Base-by-base conservation (phyloP, 2,797 vertebrate genomes). In the Protonibea diacanthus region DNA sequence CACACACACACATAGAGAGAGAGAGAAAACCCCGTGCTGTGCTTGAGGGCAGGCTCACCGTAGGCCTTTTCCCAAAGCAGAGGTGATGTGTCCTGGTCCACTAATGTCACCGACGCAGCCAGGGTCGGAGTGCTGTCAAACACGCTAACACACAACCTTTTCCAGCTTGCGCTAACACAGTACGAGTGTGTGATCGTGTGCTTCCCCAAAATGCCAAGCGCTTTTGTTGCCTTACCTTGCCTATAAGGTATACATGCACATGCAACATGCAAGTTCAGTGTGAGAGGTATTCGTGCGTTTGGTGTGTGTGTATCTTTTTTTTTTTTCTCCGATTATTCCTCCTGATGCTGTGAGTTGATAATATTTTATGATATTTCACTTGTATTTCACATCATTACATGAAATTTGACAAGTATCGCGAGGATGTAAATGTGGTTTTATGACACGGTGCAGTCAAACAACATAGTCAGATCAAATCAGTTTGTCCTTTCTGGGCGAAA, bases 121-220 rank as follows among this genome's bases (percentile, higher is more conserved):
- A 65, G 88, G 65, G 67, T 85, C 64, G 15, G 29, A 74, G 86
- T 70, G 58, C 92, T 92, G 93, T 93, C 93, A 94, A 91, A 92
- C 82, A 90, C 74, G 74, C 88, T 94, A 89, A 85, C 82, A 48
- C 83, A 79, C 91, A 92, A 94, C 92, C 94, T 94, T 94, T 93
- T 87, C 89, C 65, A 62, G 29, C 71, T 78, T 57, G 87, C 53
- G 12, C 70, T 88, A 85, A 91, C 77, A 21, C 76, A 80, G 58
- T 64, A 47, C 53, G 90, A 91, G 78, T 79, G 84, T 82, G 69
- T 71, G 85, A 82, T 81, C 76, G 74, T 86, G 86, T 78, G 81
- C 42, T 48, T 59, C 48, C 59, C 77, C 74, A 87, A 93, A 93
- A 92, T 93, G 89, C 79, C 90, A 91, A 88, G 74, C 76, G 83